Evolutionary conservation across 2,888 invertebrate species (phyloP).

Genomic region (Strigamia transsilvanica): DNA sequence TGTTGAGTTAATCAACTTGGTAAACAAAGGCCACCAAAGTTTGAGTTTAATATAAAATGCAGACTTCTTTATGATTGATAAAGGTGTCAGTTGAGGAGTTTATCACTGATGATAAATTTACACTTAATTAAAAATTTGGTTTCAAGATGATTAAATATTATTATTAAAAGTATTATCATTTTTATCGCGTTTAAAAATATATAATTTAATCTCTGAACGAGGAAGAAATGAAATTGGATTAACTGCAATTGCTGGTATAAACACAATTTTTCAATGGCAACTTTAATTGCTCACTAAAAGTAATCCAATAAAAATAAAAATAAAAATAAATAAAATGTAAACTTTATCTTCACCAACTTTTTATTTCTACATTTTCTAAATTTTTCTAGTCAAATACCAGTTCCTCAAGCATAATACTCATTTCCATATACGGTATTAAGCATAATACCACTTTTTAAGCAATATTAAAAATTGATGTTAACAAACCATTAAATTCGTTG

Average conservation of each 20-base stretch:
- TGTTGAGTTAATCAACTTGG: slow-evolving; percentile 2
- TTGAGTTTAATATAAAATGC: neutral
- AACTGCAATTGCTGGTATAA: neutral
- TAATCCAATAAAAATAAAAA: too few relatives aligned
- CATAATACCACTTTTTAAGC: neutral
- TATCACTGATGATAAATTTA: neutral
- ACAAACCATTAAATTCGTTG: slow-evolving; percentile 27
- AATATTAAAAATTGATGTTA: slow-evolving; percentile 15
- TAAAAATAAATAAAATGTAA: neutral
- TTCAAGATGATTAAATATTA: neutral
- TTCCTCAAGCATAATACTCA: neutral
- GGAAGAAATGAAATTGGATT: slow-evolving; percentile 27
- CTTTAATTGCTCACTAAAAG: slow-evolving; percentile 9
- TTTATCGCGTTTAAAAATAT: neutral
- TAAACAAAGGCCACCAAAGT: neutral
- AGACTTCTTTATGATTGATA: neutral
- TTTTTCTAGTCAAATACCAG: neutral
- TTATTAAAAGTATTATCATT: neutral
- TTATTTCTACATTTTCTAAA: slow-evolving; percentile 25
- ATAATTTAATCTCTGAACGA: neutral
- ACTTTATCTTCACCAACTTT: neutral
- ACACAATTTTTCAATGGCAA: neutral
- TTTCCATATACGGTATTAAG: neutral
- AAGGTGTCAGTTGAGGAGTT: neutral
- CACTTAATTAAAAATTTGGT: neutral